Percentiles rank a stretch among this genome's conserved stretches.
Evolutionary conservation across 2,797 vertebrate species (phyloP).

Genomic region (Sebastes minor): DNA sequence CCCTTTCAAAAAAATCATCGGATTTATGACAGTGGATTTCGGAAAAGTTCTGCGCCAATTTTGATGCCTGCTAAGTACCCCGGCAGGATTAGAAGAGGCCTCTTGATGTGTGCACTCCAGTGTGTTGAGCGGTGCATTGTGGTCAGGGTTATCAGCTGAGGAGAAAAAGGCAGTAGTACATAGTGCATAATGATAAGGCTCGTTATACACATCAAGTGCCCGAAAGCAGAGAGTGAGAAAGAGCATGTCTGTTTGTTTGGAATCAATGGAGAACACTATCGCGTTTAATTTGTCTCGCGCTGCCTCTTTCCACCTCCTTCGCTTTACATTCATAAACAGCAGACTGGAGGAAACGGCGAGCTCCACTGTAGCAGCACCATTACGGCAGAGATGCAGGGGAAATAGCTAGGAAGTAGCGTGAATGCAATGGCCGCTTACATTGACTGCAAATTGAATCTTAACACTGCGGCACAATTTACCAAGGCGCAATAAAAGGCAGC

Average conservation of each 20-base stretch:
- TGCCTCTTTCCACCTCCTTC: conserved; percentile 44
- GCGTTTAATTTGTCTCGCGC: conserved; percentile 60
- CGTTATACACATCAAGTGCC: conserved; percentile 54
- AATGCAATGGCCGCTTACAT: conserved; percentile 55
- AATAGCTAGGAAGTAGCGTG: background rate
- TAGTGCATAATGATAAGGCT: conserved; percentile 65
- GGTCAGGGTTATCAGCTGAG: conserved; percentile 69
- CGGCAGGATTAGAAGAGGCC: conserved; percentile 76
- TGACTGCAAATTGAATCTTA: conserved; percentile 76
- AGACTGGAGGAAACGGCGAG: conserved; percentile 48
- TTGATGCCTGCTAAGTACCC: conserved; percentile 75
- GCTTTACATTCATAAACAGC: conserved; percentile 47
- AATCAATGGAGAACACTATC: conserved; percentile 59
- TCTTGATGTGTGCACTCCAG: conserved; percentile 70
- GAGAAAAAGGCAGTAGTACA: conserved; percentile 39
- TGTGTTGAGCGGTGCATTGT: conserved; percentile 62
- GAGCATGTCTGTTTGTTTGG: conserved; percentile 61
- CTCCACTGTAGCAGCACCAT: conserved; percentile 30
- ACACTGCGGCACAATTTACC: conserved; percentile 69
- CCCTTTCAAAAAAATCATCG: conserved; percentile 75
- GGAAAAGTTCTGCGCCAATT: conserved; percentile 73
- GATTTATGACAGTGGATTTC: conserved; percentile 82
- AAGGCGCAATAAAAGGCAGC: conserved; percentile 65
- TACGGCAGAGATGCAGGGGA: conserved; percentile 41
- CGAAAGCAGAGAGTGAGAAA: conserved; percentile 49